Base-by-base conservation (phyloP, 2,888 invertebrate species). In the Cosmia trapezina region DNA sequence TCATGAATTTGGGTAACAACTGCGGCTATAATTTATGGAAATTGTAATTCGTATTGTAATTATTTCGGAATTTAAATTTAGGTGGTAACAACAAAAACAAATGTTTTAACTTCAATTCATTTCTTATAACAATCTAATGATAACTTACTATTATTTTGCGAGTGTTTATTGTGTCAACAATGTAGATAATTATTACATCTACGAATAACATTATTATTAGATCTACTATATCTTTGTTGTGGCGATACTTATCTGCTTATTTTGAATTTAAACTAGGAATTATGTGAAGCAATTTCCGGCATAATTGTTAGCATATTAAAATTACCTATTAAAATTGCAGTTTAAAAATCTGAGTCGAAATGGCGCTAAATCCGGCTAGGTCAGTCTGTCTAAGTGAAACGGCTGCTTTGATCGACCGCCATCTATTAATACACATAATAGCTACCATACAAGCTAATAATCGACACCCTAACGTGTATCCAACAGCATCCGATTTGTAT, bases 321-420 rank as follows among this genome's bases (percentile, higher is more conserved):
- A 7, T 53, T 51, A 4, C 37, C 43, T 57, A 71, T 67, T 65
- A 47, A 76, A 73, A 66, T 64, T 60, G 45, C 45, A 41, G 43
- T 66, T 76, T 60, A 76, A 69, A 82, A 75, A 69, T 51, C 56
- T 59, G 33, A 61, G 67, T 62, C n/a, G 14, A 62, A 59, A 81
- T 82, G 73, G 68, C 66, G 70, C 77, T 51, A 80, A 86, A 85
- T 85, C 79, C 71, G 60, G 77, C 62, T 80, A 63, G 83, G 83
- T 76, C 75, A 83, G 76, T 81, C 71, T 66, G 57, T 53, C 59
- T 74, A 69, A 81, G 69, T 49, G 47, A 80, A 86, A 74, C 51
- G 59, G 59, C 19, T 69, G 37, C 28, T 73, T 81, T 76, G 70
- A 87, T 86, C 75, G 78, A 83, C 73, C 71, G 51, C 53, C 62